Evolutionary conservation across 1,140 invertebrate genomes (phyloP).

Genomic region (Calycopis cecrops): DNA sequence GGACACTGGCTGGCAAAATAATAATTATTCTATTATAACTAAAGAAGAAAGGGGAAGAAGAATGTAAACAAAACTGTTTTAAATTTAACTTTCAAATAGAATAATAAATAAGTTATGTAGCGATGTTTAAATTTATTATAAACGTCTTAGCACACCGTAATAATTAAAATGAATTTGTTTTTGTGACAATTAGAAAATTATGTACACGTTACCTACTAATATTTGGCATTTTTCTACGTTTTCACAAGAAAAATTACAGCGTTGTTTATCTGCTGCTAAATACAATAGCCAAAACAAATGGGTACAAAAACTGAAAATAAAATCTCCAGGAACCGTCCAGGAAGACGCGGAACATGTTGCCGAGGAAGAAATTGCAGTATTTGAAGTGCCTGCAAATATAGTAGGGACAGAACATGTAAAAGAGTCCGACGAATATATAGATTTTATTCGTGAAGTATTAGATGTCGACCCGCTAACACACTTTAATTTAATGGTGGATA

Average conservation of each 20-base stretch:
- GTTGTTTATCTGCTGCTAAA: slow-evolving; percentile 8
- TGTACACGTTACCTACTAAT: neutral
- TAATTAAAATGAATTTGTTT: too few species aligned
- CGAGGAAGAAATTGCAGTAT: neutral
- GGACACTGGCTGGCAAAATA: too few species aligned
- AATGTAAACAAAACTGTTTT: too few species aligned
- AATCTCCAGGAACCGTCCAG: neutral
- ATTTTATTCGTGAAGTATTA: slow-evolving; percentile 22
- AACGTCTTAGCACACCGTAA: too few species aligned
- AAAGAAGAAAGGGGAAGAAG: too few species aligned
- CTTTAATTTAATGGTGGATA: slow-evolving; percentile 25
- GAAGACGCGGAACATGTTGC: neutral
- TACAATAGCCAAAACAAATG: slow-evolving; percentile 18
- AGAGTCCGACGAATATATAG: neutral
- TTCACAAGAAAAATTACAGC: slow-evolving; percentile 17
- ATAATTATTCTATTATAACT: too few species aligned
- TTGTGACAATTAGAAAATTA: too few species aligned
- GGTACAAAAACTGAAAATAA: slow-evolving; percentile 21
- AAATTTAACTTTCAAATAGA: too few species aligned
- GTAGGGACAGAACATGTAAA: neutral
- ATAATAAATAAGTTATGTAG: too few species aligned
- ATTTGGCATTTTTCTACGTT: slow-evolving; percentile 23
- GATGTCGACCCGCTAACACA: slow-evolving; percentile 20
- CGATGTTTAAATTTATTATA: too few species aligned
- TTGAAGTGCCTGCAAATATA: neutral